These are phyloP conservation scores for Cryptotermes secundus DNA, from an alignment of 1,140 invertebrate species.

Conservation along the genomic window DNA sequence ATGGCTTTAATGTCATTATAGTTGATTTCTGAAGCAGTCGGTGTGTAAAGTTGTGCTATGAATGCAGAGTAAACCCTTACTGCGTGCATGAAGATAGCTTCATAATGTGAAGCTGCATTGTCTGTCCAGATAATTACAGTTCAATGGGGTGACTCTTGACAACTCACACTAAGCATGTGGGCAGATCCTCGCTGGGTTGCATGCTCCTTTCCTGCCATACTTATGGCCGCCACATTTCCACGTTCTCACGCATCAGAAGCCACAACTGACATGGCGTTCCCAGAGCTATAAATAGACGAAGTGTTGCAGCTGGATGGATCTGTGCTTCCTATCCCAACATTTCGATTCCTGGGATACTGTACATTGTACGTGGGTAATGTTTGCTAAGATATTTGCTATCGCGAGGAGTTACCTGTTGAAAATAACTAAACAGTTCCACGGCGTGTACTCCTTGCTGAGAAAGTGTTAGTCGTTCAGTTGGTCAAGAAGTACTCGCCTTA, in stretches of 20 bases:
- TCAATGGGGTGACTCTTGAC: background rate
- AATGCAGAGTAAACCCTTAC: too few relatives aligned
- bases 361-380: background rate
- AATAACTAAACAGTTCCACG: too few relatives aligned
- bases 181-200: background rate
- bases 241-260: background rate
- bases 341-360: background rate
- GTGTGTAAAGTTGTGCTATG: too few relatives aligned
- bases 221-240: background rate
- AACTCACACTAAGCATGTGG: background rate
- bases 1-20: too few relatives aligned
- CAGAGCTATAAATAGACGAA: slow-evolving; percentile 8
- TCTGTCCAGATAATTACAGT: background rate
- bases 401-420: too few relatives aligned
- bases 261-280: background rate
- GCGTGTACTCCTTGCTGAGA: too few relatives aligned
- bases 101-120: background rate
- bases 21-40: too few relatives aligned
- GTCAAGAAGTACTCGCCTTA: too few relatives aligned
- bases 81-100: background rate
- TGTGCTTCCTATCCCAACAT: background rate
- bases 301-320: background rate
- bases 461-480: too few relatives aligned
- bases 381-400: too few relatives aligned
- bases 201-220: too few relatives aligned